Percentiles rank a stretch among this genome's conserved stretches.
These are phyloP conservation scores for Platichthys flesus DNA, from an alignment of 2,113 vertebrate genomes.

Conservation along the genomic window DNA sequence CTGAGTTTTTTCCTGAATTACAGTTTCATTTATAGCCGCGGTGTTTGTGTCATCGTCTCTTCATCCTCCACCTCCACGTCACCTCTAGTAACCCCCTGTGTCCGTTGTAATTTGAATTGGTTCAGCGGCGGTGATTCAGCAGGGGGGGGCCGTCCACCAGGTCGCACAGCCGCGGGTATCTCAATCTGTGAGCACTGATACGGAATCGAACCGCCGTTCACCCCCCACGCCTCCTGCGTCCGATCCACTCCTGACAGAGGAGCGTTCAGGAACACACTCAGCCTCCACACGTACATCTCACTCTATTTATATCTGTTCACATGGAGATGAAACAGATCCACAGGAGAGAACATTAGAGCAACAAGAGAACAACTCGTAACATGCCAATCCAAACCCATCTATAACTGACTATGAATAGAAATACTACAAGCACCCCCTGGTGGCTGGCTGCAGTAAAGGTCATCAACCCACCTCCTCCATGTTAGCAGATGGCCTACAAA, in stretches of 20 bases:
- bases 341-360: too few relatives aligned
- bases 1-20: neutral
- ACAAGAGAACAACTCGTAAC: too few relatives aligned
- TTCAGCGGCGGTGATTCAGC: constrained; percentile 29
- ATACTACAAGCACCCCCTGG: too few relatives aligned
- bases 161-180: constrained; percentile 19
- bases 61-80: neutral
- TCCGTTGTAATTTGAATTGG: constrained; percentile 33
- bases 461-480: too few relatives aligned
- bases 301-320: constrained; percentile 26
- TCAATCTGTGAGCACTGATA: constrained; percentile 19
- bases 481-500: too few relatives aligned
- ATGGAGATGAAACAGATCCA: too few relatives aligned
- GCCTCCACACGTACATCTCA: neutral
- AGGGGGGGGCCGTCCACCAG: too few relatives aligned
- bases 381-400: too few relatives aligned
- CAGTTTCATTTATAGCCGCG: too few relatives aligned
- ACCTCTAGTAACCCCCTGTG: neutral
- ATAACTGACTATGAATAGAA: too few relatives aligned
- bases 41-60: neutral
- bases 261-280: constrained; percentile 7
- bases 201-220: constrained; percentile 14
- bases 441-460: too few relatives aligned
- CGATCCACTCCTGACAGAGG: neutral
- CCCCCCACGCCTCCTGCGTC: constrained; percentile 20